A percentile compares a stretch with the other conserved stretches of the same genome.
Evolutionary conservation across 2,113 vertebrate species (phyloP).

Genomic region (Tympanuchus pallidicinctus): DNA sequence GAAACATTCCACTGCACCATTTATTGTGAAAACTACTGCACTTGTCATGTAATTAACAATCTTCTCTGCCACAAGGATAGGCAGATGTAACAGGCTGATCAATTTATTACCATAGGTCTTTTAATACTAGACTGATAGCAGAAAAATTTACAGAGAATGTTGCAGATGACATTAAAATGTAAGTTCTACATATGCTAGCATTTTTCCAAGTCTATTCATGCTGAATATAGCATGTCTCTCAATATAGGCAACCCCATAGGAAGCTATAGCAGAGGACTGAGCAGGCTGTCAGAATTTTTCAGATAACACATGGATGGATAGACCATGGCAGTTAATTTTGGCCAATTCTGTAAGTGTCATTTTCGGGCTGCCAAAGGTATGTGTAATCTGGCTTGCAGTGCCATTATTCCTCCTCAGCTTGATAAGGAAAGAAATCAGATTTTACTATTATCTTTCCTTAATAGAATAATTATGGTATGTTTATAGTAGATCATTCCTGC

Average conservation of each 20-base stretch:
- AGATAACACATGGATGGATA: conserved; percentile 47
- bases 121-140: conserved; percentile 74
- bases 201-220: conserved; percentile 65
- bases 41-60: conserved; percentile 54
- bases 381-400: conserved; percentile 37
- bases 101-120: conserved; percentile 72
- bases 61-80: conserved; percentile 61
- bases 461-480: background rate
- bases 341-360: conserved; percentile 56
- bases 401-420: conserved; percentile 37
- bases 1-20: background rate
- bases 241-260: conserved; percentile 45
- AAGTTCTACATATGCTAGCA: conserved; percentile 66
- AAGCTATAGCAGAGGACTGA: conserved; percentile 69
- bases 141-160: conserved; percentile 53
- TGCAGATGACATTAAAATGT: conserved; percentile 76
- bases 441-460: conserved; percentile 39
- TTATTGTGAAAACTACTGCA: conserved; percentile 49
- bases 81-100: conserved; percentile 67
- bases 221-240: conserved; percentile 47
- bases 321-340: conserved; percentile 68
- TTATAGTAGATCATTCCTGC: background rate
- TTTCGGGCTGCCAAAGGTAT: conserved; percentile 43
- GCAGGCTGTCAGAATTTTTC: conserved; percentile 67
- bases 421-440: conserved; percentile 42